phyloP scores from a whole-genome alignment of 30 jellyfish, hydroid and myxozoan genomes.

The Hydractinia symbiolongicarpus region DNA sequence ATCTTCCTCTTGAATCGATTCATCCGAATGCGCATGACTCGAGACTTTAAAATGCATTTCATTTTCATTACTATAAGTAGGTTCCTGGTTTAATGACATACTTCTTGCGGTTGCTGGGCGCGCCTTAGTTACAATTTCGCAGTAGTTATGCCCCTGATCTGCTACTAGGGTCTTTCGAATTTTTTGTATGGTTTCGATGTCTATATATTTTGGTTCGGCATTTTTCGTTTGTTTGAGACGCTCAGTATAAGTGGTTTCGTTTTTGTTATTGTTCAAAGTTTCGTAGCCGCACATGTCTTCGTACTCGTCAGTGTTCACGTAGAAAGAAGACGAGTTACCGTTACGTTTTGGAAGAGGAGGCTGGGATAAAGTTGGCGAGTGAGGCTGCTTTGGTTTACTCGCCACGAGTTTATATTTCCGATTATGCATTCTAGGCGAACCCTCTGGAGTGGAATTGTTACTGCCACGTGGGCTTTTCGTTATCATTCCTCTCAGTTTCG shows the following conservation, averaged over 20 bases:
- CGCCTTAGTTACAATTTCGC: neutral
- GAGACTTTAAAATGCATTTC: neutral
- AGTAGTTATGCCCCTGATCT: neutral
- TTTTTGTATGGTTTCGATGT: neutral
- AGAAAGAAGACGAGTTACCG: neutral
- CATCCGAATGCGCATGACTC: neutral
- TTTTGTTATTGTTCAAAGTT: neutral
- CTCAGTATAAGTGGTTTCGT: neutral
- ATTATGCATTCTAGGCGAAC: neutral
- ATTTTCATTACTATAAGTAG: neutral
- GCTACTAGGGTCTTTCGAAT: neutral
- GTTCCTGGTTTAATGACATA: neutral
- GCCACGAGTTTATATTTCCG: neutral
- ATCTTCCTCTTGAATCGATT: neutral
- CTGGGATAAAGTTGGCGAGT: neutral
- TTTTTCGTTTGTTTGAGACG: neutral
- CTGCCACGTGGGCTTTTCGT: too few relatives aligned
- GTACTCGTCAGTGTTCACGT: neutral
- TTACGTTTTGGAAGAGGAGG: slow-evolving; percentile 3
- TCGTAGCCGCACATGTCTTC: neutral
- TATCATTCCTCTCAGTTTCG: neutral
- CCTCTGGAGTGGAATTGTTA: too few relatives aligned
- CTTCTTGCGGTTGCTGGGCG: slow-evolving; percentile 9
- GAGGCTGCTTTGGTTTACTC: neutral
- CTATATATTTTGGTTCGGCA: neutral